These are phyloP conservation scores for Pammene aurita DNA, from an alignment of 2,888 invertebrate genomes.

Conservation along the genomic window DNA sequence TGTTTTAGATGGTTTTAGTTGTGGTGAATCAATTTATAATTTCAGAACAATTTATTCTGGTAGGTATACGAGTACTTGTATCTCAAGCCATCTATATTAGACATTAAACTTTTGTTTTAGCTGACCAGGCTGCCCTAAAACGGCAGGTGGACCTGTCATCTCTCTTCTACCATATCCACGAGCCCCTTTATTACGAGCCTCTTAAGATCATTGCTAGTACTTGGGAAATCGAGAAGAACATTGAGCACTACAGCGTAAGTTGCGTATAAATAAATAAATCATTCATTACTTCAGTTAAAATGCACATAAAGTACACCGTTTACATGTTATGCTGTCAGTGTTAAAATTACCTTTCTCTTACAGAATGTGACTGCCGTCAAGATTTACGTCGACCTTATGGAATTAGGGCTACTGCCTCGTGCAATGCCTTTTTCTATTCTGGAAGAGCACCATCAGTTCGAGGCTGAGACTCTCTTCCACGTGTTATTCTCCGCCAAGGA, in stretches of 20 bases:
- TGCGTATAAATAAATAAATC: not conserved
- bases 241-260: constrained; percentile 75
- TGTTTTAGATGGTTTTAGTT: too few species aligned
- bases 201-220: constrained; percentile 73
- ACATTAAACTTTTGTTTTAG: constrained; percentile 59
- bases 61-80: not conserved
- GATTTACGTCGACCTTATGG: constrained; percentile 80
- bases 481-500: constrained; percentile 87
- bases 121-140: constrained; percentile 74
- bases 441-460: constrained; percentile 82
- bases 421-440: constrained; percentile 84
- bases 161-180: constrained; percentile 80
- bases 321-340: not conserved
- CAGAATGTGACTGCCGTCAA: constrained; percentile 82
- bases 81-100: not conserved
- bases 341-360: constrained; percentile 22
- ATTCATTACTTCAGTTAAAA: not conserved
- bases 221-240: constrained; percentile 80
- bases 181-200: constrained; percentile 82
- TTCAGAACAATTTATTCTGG: too few species aligned
- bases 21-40: too few species aligned
- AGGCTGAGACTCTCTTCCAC: constrained; percentile 86
- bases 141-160: constrained; percentile 73
- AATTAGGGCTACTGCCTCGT: constrained; percentile 80
- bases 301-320: not conserved